Conservation (phyloP, 2,888 invertebrate species). For the Pemphredon lugubris region DNA sequence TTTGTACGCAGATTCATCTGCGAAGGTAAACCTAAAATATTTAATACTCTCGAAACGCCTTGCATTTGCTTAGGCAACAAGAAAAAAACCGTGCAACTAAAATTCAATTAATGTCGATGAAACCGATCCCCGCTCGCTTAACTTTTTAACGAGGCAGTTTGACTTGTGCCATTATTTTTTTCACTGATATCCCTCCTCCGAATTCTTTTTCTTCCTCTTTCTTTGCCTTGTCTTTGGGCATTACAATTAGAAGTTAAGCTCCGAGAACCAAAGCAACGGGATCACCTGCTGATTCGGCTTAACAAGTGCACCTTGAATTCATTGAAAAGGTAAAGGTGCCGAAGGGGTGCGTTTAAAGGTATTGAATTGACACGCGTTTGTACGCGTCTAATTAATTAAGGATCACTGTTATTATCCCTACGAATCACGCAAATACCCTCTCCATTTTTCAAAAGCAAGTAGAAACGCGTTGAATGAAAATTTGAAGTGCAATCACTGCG, state of each 20-base stretch:
- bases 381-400: no score
- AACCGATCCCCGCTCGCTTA: neutral
- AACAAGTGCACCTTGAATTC: conserved; percentile 33
- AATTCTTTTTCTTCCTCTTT: conserved; percentile 7
- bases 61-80: no score
- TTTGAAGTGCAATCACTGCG: neutral
- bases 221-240: conserved; percentile 7
- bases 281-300: conserved; percentile 41
- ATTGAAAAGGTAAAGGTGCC: conserved; percentile 30
- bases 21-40: no score
- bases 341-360: no score
- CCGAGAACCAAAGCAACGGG: conserved; percentile 23
- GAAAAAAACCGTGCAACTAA: neutral
- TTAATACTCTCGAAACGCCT: no score
- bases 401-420: no score
- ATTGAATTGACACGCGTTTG: no score
- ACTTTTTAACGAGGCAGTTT: conserved; percentile 10
- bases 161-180: neutral
- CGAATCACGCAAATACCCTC: no score
- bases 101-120: conserved; percentile 13
- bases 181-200: neutral
- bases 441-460: no score
- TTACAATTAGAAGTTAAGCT: conserved; percentile 39
- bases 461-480: no score
- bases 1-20: no score